Percentiles rank a stretch among this genome's conserved stretches.
Evolutionary conservation across 92 coral and sea anemone genomes (phyloP).

Genomic region (Palythoa caribaeorum): DNA sequence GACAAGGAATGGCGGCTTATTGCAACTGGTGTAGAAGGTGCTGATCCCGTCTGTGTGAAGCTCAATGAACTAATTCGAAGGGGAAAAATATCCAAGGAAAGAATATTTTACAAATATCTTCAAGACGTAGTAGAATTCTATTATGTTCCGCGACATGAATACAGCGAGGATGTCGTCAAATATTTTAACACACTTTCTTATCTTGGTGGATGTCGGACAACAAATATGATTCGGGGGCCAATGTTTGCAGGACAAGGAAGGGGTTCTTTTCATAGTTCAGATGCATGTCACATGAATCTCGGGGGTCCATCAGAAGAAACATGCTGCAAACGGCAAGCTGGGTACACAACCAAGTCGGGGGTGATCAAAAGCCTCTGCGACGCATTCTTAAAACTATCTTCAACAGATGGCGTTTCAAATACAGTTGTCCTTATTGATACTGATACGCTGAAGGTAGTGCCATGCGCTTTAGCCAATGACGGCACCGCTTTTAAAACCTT

Average conservation of each 20-base stretch:
- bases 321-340: slow-evolving; percentile 47
- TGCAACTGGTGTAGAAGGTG: slow-evolving; percentile 45
- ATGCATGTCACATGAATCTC: slow-evolving; percentile 50
- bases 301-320: slow-evolving; percentile 66
- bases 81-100: neutral
- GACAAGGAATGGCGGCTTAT: slow-evolving; percentile 58
- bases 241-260: slow-evolving; percentile 48
- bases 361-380: slow-evolving; percentile 28
- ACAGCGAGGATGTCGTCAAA: slow-evolving; percentile 50
- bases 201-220: slow-evolving; percentile 45
- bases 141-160: slow-evolving; percentile 30
- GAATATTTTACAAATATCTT: slow-evolving; percentile 21
- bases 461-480: slow-evolving; percentile 54
- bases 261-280: slow-evolving; percentile 35
- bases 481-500: slow-evolving; percentile 57
- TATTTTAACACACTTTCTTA: slow-evolving; percentile 47
- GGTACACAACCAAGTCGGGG: slow-evolving; percentile 46
- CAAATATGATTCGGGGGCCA: slow-evolving; percentile 43
- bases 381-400: neutral
- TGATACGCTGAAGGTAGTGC: slow-evolving; percentile 29
- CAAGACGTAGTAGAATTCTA: neutral
- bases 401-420: neutral
- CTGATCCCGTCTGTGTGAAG: slow-evolving; percentile 56
- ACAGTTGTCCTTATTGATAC: neutral
- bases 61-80: slow-evolving; percentile 35